Conservation (phyloP, 2,888 invertebrate genomes). For the Epsilonema sp. region DNA sequence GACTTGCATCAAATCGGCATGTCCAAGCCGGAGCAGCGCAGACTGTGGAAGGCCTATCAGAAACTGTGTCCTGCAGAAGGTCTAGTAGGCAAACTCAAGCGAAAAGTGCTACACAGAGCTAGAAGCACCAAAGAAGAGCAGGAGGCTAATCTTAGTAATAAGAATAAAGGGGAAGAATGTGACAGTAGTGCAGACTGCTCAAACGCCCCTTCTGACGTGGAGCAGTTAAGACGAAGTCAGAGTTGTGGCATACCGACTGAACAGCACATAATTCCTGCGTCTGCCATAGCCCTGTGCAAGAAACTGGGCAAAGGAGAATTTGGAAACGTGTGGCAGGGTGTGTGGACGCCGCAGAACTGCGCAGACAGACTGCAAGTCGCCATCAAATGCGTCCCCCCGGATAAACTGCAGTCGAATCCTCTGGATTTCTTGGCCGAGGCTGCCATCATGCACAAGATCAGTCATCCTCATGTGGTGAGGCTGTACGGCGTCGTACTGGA, state of each 20-base stretch:
- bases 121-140: background rate
- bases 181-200: too few species aligned
- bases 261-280: slow-evolving; percentile 68
- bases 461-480: slow-evolving; percentile 88
- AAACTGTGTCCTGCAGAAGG: slow-evolving; percentile 56
- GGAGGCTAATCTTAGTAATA: too few species aligned
- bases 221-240: too few species aligned
- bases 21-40: slow-evolving; percentile 78
- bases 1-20: slow-evolving; percentile 76
- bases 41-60: slow-evolving; percentile 75
- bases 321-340: slow-evolving; percentile 89
- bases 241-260: too few species aligned
- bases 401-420: slow-evolving; percentile 83
- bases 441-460: slow-evolving; percentile 90
- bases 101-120: slow-evolving; percentile 11
- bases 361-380: slow-evolving; percentile 61
- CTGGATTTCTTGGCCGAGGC: slow-evolving; percentile 94
- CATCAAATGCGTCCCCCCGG: slow-evolving; percentile 80
- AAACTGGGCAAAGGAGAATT: slow-evolving; percentile 91
- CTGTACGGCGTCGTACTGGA: slow-evolving; percentile 89
- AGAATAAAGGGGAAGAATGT: too few species aligned
- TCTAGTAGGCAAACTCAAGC: slow-evolving; percentile 10
- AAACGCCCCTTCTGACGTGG: too few species aligned
- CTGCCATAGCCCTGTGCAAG: slow-evolving; percentile 75
- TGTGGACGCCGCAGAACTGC: background rate